Conservation (phyloP, 2,113 vertebrate genomes). For the Chascanopsetta lugubris region DNA sequence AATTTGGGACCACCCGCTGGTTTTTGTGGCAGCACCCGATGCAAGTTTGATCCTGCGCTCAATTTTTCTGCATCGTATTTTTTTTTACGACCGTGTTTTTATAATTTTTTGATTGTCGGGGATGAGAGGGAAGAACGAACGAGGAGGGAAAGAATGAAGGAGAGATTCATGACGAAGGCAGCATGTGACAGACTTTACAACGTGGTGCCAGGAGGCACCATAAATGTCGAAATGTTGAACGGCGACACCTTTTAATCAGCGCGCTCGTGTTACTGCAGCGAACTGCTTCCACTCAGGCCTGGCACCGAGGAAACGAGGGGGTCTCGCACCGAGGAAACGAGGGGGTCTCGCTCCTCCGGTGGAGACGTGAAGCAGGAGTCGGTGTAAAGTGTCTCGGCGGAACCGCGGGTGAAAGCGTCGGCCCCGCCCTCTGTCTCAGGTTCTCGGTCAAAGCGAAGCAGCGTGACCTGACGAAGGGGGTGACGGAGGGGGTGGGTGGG, state of each 20-base stretch:
- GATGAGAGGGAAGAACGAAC: background rate
- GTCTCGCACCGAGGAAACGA: background rate
- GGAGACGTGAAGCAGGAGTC: background rate
- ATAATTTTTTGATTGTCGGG: no score
- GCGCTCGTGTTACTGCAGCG: background rate
- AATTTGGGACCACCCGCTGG: background rate
- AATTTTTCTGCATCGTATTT: background rate
- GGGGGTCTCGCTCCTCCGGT: background rate
- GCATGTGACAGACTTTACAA: no score
- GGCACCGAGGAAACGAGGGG: no score
- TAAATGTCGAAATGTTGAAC: background rate
- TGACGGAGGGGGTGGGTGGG: no score
- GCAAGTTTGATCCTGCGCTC: background rate
- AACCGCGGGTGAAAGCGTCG: background rate
- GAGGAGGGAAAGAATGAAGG: background rate
- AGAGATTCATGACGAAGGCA: background rate
- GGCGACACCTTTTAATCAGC: no score
- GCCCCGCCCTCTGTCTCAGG: background rate
- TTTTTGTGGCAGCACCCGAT: background rate
- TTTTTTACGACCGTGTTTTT: no score
- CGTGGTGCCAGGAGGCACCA: background rate
- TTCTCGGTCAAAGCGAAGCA: slow-evolving; percentile 4
- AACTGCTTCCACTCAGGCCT: background rate
- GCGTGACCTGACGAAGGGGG: slow-evolving; percentile 10
- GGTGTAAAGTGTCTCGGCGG: background rate